phyloP scores from a whole-genome alignment of 1,140 invertebrate species.

The Heliconius melpomene region DNA sequence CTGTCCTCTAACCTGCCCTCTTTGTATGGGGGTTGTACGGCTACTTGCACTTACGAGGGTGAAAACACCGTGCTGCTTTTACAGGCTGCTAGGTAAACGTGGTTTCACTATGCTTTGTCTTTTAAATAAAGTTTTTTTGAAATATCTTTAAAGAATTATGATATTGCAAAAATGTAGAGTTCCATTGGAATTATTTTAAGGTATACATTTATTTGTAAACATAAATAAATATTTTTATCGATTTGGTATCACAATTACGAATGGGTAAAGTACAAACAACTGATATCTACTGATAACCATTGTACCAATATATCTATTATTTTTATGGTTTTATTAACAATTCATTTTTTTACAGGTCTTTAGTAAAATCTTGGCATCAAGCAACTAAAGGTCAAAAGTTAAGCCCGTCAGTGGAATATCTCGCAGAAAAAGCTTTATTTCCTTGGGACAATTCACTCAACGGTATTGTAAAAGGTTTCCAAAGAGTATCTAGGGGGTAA shows the following conservation, averaged over 20 bases:
- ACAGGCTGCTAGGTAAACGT: slow-evolving; percentile 89
- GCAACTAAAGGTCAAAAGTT: slow-evolving; percentile 80
- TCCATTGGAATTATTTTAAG: too few relatives aligned
- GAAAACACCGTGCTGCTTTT: slow-evolving; percentile 95
- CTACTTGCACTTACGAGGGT: slow-evolving; percentile 95
- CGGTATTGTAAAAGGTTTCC: slow-evolving; percentile 85
- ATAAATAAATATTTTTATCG: too few relatives aligned
- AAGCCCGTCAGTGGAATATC: slow-evolving; percentile 85
- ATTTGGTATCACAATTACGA: too few relatives aligned
- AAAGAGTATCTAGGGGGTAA: slow-evolving; percentile 87
- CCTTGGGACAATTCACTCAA: slow-evolving; percentile 84
- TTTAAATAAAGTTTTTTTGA: too few relatives aligned
- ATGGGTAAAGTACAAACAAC: too few relatives aligned
- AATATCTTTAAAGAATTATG: too few relatives aligned
- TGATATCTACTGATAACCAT: too few relatives aligned
- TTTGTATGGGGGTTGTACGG: slow-evolving; percentile 90
- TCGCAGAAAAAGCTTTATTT: slow-evolving; percentile 72
- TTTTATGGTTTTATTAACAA: too few relatives aligned
- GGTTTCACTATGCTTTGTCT: background rate
- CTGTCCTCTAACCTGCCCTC: slow-evolving; percentile 91
- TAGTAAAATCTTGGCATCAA: slow-evolving; percentile 87
- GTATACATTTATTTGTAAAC: too few relatives aligned
- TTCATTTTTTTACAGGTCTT: slow-evolving; percentile 49
- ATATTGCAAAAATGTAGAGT: too few relatives aligned
- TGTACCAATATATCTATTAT: too few relatives aligned